Evolutionary conservation across 1,140 invertebrate species (phyloP), one percentile per base, ranked within the genome.

Genomic region (Melipona quadrifasciata): DNA sequence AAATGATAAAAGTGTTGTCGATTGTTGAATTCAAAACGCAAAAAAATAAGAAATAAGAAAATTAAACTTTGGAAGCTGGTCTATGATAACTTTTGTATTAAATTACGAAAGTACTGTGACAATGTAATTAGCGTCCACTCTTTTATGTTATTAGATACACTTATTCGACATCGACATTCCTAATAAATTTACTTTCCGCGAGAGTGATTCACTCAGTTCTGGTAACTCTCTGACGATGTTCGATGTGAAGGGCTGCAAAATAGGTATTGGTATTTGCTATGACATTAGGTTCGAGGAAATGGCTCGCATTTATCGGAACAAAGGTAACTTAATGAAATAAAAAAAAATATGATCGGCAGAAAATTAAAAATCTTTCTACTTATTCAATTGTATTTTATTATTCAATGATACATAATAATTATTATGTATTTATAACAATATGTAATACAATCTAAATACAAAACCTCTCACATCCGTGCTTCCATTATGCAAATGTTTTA

Each of bases 151-250:
- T 14, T 31, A 98, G 97, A 95, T 99, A 91, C 99, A 99, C 95
- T 95, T 99, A 53, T 99, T 99, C 94, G 98, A 99, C 94, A 99
- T 99, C 92, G 97, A 99, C 91, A 97, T 99, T 77, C 98, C 98
- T 73, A 97, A 97, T 39, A 98, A 98, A 93, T 98, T 99, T 61
- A 97, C 96, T n/a, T 99, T 99, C 91, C 97, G 98, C 92, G 99
- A 99, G 93, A 99, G 98, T 0, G 97, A 98, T 87, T 96, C 97
- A 1, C 92, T 99, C 1, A 96, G 95, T 78, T 94, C 97, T 2
- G 99, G 99, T 8, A 95, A 97, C 91, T 92, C 96, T 1, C 95
- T 99, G 27, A 97, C 96, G 0, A 97, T 95, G 0, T 98, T 99
- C 92, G 95, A 97, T 34, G 96, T 97, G 19, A 95, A 96, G 77